These are phyloP conservation scores for Lagocephalus sceleratus DNA, from an alignment of 2,797 vertebrate species.

Conservation along the genomic window DNA sequence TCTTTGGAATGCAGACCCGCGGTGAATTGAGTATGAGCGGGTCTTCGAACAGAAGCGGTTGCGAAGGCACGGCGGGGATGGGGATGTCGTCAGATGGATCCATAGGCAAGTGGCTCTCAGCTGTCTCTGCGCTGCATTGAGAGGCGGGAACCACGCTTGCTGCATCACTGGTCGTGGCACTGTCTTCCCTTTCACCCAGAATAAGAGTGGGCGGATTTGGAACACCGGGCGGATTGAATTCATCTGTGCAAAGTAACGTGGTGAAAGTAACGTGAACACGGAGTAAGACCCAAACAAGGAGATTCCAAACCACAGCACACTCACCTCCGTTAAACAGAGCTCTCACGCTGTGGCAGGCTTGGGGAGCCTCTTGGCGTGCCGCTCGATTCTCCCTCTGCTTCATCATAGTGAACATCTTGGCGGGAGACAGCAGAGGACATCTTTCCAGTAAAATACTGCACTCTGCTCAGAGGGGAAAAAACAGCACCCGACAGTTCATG, in stretches of 20 bases:
- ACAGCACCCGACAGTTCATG: not conserved
- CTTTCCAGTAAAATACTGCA: conserved; percentile 18
- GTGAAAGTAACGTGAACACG: not conserved
- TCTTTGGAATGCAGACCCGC: conserved; percentile 66
- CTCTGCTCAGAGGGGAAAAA: conserved; percentile 41
- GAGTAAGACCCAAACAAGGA: not conserved
- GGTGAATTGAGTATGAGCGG: conserved; percentile 68
- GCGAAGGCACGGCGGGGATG: not conserved
- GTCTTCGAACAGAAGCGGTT: conserved; percentile 55
- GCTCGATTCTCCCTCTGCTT: conserved; percentile 50
- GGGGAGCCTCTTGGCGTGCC: conserved; percentile 9
- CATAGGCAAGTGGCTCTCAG: conserved; percentile 5
- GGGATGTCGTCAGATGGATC: not conserved
- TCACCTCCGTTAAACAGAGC: conserved; percentile 38
- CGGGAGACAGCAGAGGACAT: conserved; percentile 42
- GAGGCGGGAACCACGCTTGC: not conserved
- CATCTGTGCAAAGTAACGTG: conserved; percentile 18
- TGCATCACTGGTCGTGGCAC: not conserved
- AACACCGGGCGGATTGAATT: conserved; percentile 9
- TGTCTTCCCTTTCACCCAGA: conserved; percentile 2
- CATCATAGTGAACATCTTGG: conserved; percentile 62
- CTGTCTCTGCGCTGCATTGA: not conserved
- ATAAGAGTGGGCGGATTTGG: not conserved
- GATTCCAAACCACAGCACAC: not conserved
- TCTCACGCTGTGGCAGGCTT: conserved; percentile 19